phyloP scores from a whole-genome alignment of 2,888 invertebrate species.

The Chymomyza fuscimana region DNA sequence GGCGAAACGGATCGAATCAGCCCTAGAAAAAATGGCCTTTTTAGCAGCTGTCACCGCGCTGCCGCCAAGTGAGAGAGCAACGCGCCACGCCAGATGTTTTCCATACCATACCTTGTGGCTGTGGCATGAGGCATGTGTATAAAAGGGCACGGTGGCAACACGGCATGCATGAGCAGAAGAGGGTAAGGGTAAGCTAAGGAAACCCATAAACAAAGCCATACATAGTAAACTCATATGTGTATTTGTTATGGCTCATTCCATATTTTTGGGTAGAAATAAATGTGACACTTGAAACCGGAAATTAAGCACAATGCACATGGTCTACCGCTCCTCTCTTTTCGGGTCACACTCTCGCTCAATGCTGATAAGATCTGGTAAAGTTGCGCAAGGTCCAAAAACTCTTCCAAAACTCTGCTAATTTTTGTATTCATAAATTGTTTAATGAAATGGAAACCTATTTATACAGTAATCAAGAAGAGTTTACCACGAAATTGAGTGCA shows the following conservation, averaged over 20 bases:
- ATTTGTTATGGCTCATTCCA: conserved; percentile 65
- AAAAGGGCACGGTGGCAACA: not conserved
- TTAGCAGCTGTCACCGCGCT: conserved; percentile 7
- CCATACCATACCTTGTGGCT: not conserved
- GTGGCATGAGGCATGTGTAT: not conserved
- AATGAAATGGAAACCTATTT: conserved; percentile 3
- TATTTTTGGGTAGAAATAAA: conserved; percentile 50
- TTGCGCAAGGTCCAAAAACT: conserved; percentile 17
- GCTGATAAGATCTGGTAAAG: not conserved
- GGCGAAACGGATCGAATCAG: not conserved
- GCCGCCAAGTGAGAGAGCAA: conserved; percentile 7
- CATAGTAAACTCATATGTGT: conserved; percentile 7
- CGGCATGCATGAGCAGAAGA: not conserved
- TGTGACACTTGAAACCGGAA: conserved; percentile 69
- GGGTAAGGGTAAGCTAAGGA: not conserved
- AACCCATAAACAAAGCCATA: conserved; percentile 5
- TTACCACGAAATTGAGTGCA: not conserved
- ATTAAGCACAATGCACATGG: conserved; percentile 60
- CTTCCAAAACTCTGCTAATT: not conserved
- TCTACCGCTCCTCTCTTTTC: conserved; percentile 25
- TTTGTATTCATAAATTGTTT: not conserved
- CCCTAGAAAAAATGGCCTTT: not conserved
- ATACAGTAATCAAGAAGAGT: not conserved
- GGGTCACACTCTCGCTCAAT: conserved; percentile 10
- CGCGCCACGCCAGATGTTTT: conserved; percentile 56